These are phyloP conservation scores for Hedychridium roseum DNA, from an alignment of 2,888 invertebrate species.

Conservation along the genomic window DNA sequence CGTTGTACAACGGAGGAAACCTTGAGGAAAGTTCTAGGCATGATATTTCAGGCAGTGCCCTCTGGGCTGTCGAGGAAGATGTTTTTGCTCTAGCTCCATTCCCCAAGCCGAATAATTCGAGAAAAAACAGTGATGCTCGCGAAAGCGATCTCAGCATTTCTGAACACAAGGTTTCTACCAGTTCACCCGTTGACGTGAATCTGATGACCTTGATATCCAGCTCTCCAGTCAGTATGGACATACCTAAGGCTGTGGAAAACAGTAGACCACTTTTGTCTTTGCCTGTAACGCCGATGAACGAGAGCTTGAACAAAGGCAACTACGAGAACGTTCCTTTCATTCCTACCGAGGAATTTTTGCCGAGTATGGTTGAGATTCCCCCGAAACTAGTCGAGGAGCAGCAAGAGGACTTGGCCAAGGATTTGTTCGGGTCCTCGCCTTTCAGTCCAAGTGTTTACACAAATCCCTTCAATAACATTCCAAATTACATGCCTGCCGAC, in stretches of 20 bases:
- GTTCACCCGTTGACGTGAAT: constrained; percentile 36
- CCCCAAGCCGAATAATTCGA: constrained; percentile 51
- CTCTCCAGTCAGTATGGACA: constrained; percentile 42
- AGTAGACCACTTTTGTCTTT: constrained; percentile 9
- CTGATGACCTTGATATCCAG: constrained; percentile 34
- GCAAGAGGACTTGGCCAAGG: constrained; percentile 40
- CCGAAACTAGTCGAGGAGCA: too few relatives aligned
- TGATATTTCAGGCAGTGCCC: constrained; percentile 31
- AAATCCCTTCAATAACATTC: constrained; percentile 53
- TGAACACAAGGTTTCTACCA: constrained; percentile 17
- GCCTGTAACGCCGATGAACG: constrained; percentile 13
- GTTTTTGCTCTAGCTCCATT: constrained; percentile 79
- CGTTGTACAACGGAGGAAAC: constrained; percentile 73
- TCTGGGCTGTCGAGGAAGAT: constrained; percentile 64
- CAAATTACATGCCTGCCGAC: constrained; percentile 12
- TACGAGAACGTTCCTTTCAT: constrained; percentile 35
- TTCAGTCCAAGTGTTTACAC: constrained; percentile 53
- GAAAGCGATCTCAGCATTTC: constrained; percentile 29
- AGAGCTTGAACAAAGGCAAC: constrained; percentile 13
- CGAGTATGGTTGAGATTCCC: neutral
- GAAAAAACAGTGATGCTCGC: constrained; percentile 41
- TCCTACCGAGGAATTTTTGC: neutral
- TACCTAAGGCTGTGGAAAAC: constrained; percentile 44
- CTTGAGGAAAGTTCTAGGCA: constrained; percentile 30
- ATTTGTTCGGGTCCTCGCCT: constrained; percentile 62